Conservation (phyloP, 1,140 invertebrate genomes). For the Paraescarpia echinospica region DNA sequence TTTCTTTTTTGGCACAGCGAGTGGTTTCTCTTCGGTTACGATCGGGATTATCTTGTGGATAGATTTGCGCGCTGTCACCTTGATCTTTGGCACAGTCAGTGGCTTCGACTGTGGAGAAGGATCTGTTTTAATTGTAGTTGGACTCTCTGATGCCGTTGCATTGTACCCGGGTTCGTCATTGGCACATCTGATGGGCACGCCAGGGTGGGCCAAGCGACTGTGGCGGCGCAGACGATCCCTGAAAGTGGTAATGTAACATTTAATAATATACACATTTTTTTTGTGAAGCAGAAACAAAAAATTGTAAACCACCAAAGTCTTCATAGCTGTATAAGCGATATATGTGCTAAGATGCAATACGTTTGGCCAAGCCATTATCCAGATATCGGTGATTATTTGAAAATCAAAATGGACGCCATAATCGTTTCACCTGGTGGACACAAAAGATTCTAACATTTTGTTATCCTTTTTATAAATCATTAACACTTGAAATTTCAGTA, state of each 20-base stretch:
- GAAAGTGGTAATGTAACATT: not conserved
- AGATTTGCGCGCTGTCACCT: not conserved
- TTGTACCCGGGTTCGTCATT: conserved; percentile 7
- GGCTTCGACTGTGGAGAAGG: not conserved
- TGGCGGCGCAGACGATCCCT: conserved; percentile 22
- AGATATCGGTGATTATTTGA: no score
- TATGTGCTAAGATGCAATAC: no score
- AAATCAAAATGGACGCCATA: no score
- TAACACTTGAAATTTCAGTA: no score
- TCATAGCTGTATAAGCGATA: no score
- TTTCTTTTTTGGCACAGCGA: not conserved
- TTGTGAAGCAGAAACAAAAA: not conserved
- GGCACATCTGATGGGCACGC: conserved; percentile 20
- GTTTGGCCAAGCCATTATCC: no score
- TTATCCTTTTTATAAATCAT: no score
- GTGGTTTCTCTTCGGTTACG: not conserved
- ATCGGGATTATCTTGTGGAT: not conserved
- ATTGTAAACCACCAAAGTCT: no score
- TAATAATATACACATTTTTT: not conserved
- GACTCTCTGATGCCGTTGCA: not conserved
- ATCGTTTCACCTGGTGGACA: no score
- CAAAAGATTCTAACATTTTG: no score
- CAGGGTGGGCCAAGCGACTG: conserved; percentile 22
- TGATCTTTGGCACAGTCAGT: not conserved
- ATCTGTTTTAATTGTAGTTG: not conserved